Evolutionary conservation across 2,797 vertebrate species (phyloP).

Genomic region (Apogon talboti): DNA sequence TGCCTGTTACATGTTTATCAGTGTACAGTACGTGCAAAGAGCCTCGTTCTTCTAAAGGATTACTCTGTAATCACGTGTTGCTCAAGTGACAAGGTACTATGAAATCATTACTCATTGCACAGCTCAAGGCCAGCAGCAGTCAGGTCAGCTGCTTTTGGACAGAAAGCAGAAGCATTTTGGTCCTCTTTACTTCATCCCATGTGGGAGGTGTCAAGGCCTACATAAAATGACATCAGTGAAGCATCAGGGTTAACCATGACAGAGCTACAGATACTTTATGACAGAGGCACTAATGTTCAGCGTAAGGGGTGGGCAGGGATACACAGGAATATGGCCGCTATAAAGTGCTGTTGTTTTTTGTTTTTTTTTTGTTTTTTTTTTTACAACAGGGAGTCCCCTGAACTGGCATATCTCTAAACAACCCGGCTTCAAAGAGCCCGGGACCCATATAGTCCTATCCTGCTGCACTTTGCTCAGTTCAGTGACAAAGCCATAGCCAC

Average conservation of each 20-base stretch:
- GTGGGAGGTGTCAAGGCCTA: conserved; percentile 52
- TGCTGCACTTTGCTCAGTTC: conserved; percentile 73
- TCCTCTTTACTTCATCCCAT: conserved; percentile 37
- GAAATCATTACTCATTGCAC: conserved; percentile 36
- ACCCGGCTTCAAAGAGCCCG: conserved; percentile 65
- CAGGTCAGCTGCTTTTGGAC: conserved; percentile 42
- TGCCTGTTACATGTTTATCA: conserved; percentile 28
- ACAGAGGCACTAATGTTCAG: conserved; percentile 51
- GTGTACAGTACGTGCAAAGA: conserved; percentile 65
- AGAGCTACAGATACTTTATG: conserved; percentile 19
- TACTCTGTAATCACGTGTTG: conserved; percentile 39
- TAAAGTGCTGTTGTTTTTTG: conserved; percentile 58
- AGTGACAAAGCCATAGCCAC: conserved; percentile 59
- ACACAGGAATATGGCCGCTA: conserved; percentile 82
- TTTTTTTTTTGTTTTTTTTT: conserved; percentile 48
- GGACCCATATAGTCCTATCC: conserved; percentile 55
- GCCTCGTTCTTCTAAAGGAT: conserved; percentile 42
- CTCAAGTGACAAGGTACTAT: conserved; percentile 44
- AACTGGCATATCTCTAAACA: conserved; percentile 55
- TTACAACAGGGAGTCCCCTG: conserved; percentile 77
- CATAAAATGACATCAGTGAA: conserved; percentile 83
- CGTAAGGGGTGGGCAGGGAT: conserved; percentile 81
- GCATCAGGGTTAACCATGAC: conserved; percentile 61
- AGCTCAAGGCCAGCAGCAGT: conserved; percentile 54
- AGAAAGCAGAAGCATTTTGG: conserved; percentile 9